These are phyloP conservation scores for Hippocampus barbouri DNA, from an alignment of 2,113 vertebrate species.

Conservation along the genomic window DNA sequence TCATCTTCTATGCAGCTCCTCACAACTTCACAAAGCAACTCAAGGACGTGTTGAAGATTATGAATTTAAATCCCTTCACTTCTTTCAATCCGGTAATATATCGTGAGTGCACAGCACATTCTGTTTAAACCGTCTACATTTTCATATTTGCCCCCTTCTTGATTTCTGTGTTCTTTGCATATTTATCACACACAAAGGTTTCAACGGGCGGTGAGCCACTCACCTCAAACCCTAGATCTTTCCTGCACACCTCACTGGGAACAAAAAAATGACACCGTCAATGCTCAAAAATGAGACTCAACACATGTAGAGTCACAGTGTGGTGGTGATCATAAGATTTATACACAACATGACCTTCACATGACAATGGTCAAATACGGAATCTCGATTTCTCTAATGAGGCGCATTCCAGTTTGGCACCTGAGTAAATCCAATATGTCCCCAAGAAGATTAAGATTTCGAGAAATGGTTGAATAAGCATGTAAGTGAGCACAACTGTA, in stretches of 20 bases:
- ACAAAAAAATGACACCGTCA: conserved; percentile 2
- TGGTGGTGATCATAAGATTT: not conserved
- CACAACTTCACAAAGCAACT: conserved; percentile 12
- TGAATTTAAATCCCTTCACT: not conserved
- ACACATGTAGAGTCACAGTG: not conserved
- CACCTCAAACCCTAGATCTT: not conserved
- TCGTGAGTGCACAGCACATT: not conserved
- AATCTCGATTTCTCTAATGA: conserved; percentile 18
- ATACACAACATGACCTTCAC: not conserved
- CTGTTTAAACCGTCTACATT: not conserved
- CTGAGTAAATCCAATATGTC: conserved; percentile 18
- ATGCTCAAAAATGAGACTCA: conserved; percentile 7
- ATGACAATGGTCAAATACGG: conserved; percentile 1
- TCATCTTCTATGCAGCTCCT: conserved; percentile 34
- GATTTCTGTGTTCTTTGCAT: too few species aligned
- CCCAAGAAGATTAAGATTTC: conserved; percentile 6
- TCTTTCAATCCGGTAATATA: not conserved
- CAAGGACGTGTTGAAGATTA: not conserved
- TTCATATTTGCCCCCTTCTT: not conserved
- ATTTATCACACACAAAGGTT: too few species aligned
- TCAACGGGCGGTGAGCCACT: not conserved
- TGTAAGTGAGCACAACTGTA: not conserved
- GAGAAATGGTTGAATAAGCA: conserved; percentile 16
- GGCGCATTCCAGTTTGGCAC: conserved; percentile 3
- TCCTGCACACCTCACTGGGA: not conserved